Conservation (phyloP, 1,140 invertebrate genomes). For the Drosophila rhopaloa region DNA sequence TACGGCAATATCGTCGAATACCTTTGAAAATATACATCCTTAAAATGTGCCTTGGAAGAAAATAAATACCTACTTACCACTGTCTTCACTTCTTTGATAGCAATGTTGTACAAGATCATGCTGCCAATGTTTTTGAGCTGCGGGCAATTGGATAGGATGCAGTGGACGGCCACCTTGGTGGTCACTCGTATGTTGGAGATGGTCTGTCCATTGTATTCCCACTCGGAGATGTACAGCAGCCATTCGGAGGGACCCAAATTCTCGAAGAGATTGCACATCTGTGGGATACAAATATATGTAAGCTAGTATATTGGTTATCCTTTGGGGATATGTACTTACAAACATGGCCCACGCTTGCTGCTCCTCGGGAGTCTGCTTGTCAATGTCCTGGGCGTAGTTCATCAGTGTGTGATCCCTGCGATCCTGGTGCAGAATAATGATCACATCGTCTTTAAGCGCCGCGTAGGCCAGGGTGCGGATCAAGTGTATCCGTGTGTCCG, state of each 20-base stretch:
- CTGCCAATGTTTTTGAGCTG: conserved; percentile 92
- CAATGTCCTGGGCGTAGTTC: conserved; percentile 94
- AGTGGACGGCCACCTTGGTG: conserved; percentile 95
- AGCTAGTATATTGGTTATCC: background rate
- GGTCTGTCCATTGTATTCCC: conserved; percentile 89
- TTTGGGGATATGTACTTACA: conserved; percentile 86
- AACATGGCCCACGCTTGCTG: conserved; percentile 92
- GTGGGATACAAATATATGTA: background rate
- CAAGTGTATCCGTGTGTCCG: conserved; percentile 87
- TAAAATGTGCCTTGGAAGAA: background rate
- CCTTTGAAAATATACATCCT: conserved; percentile 85
- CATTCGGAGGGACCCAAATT: conserved; percentile 95
- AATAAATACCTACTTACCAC: conserved; percentile 90
- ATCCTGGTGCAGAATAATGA: conserved; percentile 95
- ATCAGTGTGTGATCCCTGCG: conserved; percentile 94
- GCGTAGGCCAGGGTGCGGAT: conserved; percentile 90
- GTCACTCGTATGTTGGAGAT: conserved; percentile 96
- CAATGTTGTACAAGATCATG: conserved; percentile 95
- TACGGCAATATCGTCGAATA: conserved; percentile 96
- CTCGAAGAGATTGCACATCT: conserved; percentile 96
- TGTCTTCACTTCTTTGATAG: conserved; percentile 98
- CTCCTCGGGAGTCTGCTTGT: conserved; percentile 90
- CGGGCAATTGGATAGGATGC: conserved; percentile 90
- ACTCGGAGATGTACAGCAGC: conserved; percentile 96
- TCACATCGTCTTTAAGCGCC: conserved; percentile 95